Evolutionary conservation across 2,888 invertebrate genomes (phyloP), one percentile per base, ranked within the genome.

Genomic region (Heliothis peltigera): DNA sequence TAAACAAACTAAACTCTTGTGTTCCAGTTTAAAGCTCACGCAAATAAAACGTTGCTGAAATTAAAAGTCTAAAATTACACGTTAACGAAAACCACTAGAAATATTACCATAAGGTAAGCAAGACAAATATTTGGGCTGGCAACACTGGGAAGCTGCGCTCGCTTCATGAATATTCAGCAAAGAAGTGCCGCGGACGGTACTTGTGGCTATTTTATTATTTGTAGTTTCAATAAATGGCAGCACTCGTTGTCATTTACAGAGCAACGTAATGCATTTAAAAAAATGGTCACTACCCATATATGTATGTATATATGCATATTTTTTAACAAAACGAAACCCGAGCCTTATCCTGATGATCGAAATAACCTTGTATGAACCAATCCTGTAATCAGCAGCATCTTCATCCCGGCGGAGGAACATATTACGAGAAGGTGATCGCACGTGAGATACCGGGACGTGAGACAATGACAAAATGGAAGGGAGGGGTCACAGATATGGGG

Each of bases 51-150:
- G 32, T 25, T 35, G 52, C 48, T 52, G 47, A 56, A 76, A 61
- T 66, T 66, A 70, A 73, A 73, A 66, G 35, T 54, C 58, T 57
- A 39, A 57, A 69, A 71, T 73, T 69, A 59, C 58, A 28, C 56
- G 57, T 52, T 56, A 74, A 68, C 65, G 65, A 69, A 65, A 74
- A 64, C 68, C 70, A 64, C 75, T 69, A 79, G 66, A 79, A 79
- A 75, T 79, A 81, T 80, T 75, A 72, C 64, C 74, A 70, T 69
- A 75, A 79, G 77, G 80, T 79, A 77, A 75, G 77, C 67, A 70
- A 67, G 62, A 25, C 70, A 73, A 77, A 81, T 79, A 77, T 81
- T 80, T 72, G 67, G 22, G 60, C 19, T 70, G 69, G 79, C 69
- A 75, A 70, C 67, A 64, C 74, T 42, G 78, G 48, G 46, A 55